Evolutionary conservation across 2,113 vertebrate species (phyloP).

Genomic region (Muscicapa adusta): DNA sequence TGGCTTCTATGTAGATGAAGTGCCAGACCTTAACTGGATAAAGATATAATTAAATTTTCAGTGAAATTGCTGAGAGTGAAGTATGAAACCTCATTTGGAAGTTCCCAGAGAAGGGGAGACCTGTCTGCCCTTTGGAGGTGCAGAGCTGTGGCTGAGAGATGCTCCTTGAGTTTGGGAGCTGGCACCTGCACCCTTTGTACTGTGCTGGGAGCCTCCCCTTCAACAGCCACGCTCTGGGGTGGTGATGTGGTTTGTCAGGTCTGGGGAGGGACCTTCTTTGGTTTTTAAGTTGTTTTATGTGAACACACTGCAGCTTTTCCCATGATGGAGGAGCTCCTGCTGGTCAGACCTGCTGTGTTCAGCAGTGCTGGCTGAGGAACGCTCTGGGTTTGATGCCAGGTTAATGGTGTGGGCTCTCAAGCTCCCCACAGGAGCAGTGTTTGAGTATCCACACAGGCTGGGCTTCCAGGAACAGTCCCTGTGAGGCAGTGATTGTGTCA

Average conservation of each 20-base stretch:
- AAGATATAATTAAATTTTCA: background rate
- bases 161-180: background rate
- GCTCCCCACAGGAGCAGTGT: background rate
- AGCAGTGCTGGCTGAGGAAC: rapidly evolving
- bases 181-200: background rate
- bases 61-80: background rate
- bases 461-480: background rate
- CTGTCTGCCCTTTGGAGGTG: background rate
- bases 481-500: rapidly evolving
- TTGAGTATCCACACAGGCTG: background rate
- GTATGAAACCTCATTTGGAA: background rate
- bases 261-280: background rate
- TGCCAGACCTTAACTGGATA: background rate
- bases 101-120: background rate
- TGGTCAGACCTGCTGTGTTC: background rate
- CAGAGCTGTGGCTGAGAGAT: background rate
- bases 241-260: background rate
- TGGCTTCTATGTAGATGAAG: background rate
- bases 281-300: background rate
- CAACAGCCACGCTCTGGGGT: background rate
- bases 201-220: background rate
- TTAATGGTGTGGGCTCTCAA: background rate
- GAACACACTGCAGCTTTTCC: background rate
- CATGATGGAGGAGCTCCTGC: background rate
- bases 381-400: background rate